A percentile compares a stretch with the other conserved stretches of the same genome.
These are phyloP conservation scores for Elgaria multicarinata DNA, from an alignment of 2,113 vertebrate genomes.

Conservation along the genomic window DNA sequence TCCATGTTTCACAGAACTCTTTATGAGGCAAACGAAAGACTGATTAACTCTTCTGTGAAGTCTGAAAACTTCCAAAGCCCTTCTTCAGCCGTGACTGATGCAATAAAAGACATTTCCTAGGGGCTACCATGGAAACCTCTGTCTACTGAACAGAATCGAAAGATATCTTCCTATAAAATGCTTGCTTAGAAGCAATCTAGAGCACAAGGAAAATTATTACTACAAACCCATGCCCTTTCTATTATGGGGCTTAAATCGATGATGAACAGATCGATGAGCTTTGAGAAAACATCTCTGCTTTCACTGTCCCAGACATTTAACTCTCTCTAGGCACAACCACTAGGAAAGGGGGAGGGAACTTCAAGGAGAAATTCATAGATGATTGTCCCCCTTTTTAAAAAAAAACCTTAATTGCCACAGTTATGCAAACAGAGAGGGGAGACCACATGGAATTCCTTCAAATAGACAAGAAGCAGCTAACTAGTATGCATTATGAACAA, in stretches of 20 bases:
- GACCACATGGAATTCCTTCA: constrained; percentile 20
- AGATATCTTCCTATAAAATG: not conserved
- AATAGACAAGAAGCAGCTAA: constrained; percentile 55
- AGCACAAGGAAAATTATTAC: not conserved
- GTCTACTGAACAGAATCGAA: not conserved
- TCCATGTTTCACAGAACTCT: not conserved
- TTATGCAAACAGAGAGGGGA: not conserved
- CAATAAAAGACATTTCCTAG: not conserved
- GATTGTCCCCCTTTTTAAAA: constrained; percentile 3
- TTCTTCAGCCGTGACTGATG: not conserved
- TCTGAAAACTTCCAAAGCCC: not conserved
- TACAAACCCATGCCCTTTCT: not conserved
- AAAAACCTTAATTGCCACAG: constrained; percentile 39
- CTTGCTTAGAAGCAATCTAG: not conserved
- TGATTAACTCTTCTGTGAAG: not conserved
- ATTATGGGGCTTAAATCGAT: not conserved
- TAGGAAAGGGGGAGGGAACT: not conserved
- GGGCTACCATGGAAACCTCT: not conserved
- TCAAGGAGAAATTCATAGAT: not conserved
- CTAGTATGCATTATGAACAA: constrained; percentile 80
- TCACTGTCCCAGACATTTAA: not conserved
- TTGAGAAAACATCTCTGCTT: constrained; percentile 4
- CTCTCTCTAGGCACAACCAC: not conserved
- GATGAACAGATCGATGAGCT: not conserved
- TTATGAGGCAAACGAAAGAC: not conserved